Percentiles rank a stretch among this genome's conserved stretches.
phyloP scores from a whole-genome alignment of 1,140 invertebrate species.

The Magallana gigas region DNA sequence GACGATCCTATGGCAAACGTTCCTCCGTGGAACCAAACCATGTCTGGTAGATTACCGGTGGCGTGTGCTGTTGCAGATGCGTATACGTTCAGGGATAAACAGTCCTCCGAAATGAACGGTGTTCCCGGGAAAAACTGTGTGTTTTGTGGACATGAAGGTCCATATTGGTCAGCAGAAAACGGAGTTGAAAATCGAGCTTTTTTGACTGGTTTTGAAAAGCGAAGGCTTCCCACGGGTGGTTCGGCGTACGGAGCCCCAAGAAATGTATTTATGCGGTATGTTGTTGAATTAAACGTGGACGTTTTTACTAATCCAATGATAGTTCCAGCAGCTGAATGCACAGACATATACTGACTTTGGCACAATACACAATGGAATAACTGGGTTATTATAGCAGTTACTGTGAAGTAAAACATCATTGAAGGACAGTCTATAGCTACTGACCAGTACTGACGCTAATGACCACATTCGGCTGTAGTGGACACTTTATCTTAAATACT shows the following conservation, averaged over 20 bases:
- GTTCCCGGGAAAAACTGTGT: constrained; percentile 47
- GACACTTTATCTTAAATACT: background rate
- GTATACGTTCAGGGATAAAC: constrained; percentile 59
- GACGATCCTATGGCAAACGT: constrained; percentile 55
- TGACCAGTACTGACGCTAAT: background rate
- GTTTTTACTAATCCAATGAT: constrained; percentile 22
- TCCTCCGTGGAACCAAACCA: constrained; percentile 64
- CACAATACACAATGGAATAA: background rate
- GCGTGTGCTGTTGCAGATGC: constrained; percentile 16
- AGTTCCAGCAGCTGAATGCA: constrained; percentile 42
- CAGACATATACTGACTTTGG: background rate
- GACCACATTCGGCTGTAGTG: background rate
- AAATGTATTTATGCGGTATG: constrained; percentile 80
- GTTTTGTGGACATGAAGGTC: constrained; percentile 51
- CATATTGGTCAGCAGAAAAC: constrained; percentile 50
- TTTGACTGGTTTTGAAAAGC: constrained; percentile 80
- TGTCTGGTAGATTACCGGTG: constrained; percentile 46
- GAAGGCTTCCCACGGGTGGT: constrained; percentile 83
- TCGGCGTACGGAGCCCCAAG: constrained; percentile 84
- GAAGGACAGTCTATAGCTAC: background rate
- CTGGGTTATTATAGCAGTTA: background rate
- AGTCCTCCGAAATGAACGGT: constrained; percentile 53
- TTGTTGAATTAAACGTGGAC: constrained; percentile 35
- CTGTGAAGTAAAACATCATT: background rate
- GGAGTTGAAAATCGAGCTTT: background rate